Conservation (phyloP, 1,140 invertebrate genomes). For the Euwallacea fornicatus region DNA sequence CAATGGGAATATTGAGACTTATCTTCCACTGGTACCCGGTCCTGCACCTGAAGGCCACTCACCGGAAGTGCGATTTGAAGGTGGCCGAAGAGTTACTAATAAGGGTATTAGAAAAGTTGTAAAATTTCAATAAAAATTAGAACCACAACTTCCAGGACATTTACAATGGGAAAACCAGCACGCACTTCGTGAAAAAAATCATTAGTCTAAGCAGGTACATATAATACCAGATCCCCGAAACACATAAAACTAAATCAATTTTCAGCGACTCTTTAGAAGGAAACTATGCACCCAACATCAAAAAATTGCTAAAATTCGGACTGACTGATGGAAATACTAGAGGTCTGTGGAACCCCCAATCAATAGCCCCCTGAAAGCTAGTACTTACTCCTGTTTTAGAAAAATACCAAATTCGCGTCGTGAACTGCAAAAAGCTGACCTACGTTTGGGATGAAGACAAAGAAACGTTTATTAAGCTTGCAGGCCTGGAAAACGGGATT, state of each 20-base stretch:
- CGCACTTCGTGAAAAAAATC: constrained; percentile 45
- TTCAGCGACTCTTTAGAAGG: constrained; percentile 38
- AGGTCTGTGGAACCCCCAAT: constrained; percentile 33
- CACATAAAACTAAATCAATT: background rate
- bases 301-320: constrained; percentile 50
- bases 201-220: constrained; percentile 28
- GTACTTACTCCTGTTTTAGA: constrained; percentile 36
- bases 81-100: constrained; percentile 78
- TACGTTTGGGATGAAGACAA: constrained; percentile 53
- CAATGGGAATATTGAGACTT: constrained; percentile 73
- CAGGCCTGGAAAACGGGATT: constrained; percentile 66
- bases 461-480: constrained; percentile 63
- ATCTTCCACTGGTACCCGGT: constrained; percentile 87
- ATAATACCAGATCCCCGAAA: background rate
- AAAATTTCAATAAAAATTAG: constrained; percentile 12
- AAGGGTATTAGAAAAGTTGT: constrained; percentile 57
- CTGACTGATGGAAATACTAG: constrained; percentile 55
- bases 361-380: background rate
- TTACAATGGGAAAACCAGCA: constrained; percentile 47
- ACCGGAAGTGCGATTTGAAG: constrained; percentile 67
- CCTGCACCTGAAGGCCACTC: constrained; percentile 74
- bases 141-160: constrained; percentile 44
- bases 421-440: constrained; percentile 47
- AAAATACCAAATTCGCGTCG: constrained; percentile 36
- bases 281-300: constrained; percentile 32